Percentiles rank a stretch among this genome's conserved stretches.
phyloP scores from a whole-genome alignment of 2,113 vertebrate species.

The Chionis minor region DNA sequence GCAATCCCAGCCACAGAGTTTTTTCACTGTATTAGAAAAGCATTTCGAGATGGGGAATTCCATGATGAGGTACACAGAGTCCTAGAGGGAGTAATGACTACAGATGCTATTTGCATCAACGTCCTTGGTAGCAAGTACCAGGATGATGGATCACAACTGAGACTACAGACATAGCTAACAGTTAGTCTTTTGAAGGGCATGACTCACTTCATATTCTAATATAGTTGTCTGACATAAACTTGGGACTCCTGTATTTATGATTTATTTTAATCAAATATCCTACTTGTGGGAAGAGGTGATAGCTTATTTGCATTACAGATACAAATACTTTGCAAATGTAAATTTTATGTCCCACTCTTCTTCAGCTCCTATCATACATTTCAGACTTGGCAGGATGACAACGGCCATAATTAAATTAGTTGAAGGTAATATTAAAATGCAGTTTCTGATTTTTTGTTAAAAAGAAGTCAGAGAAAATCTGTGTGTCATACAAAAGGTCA shows the following conservation, averaged over 20 bases:
- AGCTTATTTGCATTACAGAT: background rate
- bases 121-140: conserved; percentile 44
- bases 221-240: conserved; percentile 28
- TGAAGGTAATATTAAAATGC: conserved; percentile 6
- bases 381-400: conserved; percentile 31
- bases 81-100: conserved; percentile 42
- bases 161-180: background rate
- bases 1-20: background rate
- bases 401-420: background rate
- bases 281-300: conserved; percentile 19
- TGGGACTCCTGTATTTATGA: conserved; percentile 17
- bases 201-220: conserved; percentile 30
- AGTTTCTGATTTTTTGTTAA: background rate
- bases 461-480: background rate
- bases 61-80: conserved; percentile 24
- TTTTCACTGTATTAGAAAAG: background rate
- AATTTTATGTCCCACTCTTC: conserved; percentile 19
- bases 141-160: conserved; percentile 51
- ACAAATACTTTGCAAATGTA: conserved; percentile 36
- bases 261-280: conserved; percentile 40
- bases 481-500: background rate
- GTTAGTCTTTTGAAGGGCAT: conserved; percentile 47
- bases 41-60: conserved; percentile 53
- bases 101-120: conserved; percentile 53
- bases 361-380: background rate